Conservation (phyloP, 2,888 invertebrate genomes). For the Drosophila greeni region DNA sequence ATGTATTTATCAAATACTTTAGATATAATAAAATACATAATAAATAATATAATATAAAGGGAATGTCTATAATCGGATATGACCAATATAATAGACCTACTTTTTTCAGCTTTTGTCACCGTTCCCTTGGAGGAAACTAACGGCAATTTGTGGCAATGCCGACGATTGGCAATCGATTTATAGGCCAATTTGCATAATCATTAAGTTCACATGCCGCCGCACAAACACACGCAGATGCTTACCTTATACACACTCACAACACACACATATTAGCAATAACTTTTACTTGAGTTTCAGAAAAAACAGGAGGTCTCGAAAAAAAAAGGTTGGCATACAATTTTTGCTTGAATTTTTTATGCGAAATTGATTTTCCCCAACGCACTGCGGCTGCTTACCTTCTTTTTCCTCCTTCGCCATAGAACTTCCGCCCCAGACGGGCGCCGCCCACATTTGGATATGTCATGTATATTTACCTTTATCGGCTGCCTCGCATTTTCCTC, state of each 20-base stretch:
- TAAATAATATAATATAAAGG: too few relatives aligned
- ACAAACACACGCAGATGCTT: conserved; percentile 26
- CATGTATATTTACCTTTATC: conserved; percentile 57
- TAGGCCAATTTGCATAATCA: conserved; percentile 71
- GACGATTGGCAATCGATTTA: conserved; percentile 70
- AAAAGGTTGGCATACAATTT: conserved; percentile 68
- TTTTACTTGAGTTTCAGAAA: conserved; percentile 46
- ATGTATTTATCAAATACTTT: too few relatives aligned
- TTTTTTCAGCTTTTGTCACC: conserved; percentile 44
- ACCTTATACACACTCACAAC: conserved; percentile 2
- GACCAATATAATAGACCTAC: background rate
- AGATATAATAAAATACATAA: too few relatives aligned
- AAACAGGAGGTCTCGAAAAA: conserved; percentile 23
- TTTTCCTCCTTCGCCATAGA: background rate
- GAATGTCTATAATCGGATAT: conserved; percentile 4
- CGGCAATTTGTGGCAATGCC: conserved; percentile 56
- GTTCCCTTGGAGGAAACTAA: conserved; percentile 28
- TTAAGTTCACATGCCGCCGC: conserved; percentile 56
- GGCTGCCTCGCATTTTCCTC: conserved; percentile 14
- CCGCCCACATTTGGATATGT: conserved; percentile 33
- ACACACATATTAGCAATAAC: conserved; percentile 58
- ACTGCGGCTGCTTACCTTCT: conserved; percentile 29
- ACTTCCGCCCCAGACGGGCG: conserved; percentile 19
- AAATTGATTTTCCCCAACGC: conserved; percentile 66
- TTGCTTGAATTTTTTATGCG: conserved; percentile 66